phyloP scores from a whole-genome alignment of 2,113 vertebrate genomes.

The Brachyistius frenatus region DNA sequence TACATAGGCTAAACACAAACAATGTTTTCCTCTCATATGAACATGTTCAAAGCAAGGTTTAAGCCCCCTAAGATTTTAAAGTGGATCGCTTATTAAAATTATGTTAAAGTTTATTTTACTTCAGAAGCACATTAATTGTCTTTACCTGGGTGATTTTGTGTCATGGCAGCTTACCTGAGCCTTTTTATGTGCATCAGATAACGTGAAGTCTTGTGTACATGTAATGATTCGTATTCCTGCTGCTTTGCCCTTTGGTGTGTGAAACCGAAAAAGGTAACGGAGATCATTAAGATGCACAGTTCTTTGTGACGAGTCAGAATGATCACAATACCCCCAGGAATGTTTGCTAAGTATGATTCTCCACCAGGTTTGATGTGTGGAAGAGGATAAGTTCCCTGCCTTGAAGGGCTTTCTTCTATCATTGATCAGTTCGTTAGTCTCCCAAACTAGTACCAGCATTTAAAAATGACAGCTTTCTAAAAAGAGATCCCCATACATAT shows the following conservation, averaged over 20 bases:
- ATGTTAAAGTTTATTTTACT: neutral
- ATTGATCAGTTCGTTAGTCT: constrained; percentile 19
- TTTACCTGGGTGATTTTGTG: too few species aligned
- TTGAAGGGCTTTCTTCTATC: constrained; percentile 35
- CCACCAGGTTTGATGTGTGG: constrained; percentile 45
- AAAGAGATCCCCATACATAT: constrained; percentile 54
- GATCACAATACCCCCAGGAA: neutral
- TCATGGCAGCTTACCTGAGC: neutral
- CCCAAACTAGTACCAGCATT: constrained; percentile 35
- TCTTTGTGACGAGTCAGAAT: neutral
- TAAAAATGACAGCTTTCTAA: constrained; percentile 55
- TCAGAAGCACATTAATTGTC: neutral
- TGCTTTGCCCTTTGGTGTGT: constrained; percentile 6
- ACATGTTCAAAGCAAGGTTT: too few species aligned
- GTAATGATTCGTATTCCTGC: too few species aligned
- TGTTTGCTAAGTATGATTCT: constrained; percentile 19
- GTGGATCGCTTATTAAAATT: neutral
- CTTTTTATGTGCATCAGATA: neutral
- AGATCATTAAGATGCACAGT: neutral
- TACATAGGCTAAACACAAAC: neutral
- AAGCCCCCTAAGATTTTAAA: neutral
- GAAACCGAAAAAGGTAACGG: neutral
- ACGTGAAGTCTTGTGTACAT: too few species aligned
- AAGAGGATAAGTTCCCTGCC: constrained; percentile 20
- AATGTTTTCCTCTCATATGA: neutral